A percentile compares a stretch with the other conserved stretches of the same genome.
Evolutionary conservation across 2,797 vertebrate species (phyloP).

Genomic region (Hephaestus fuliginosus): DNA sequence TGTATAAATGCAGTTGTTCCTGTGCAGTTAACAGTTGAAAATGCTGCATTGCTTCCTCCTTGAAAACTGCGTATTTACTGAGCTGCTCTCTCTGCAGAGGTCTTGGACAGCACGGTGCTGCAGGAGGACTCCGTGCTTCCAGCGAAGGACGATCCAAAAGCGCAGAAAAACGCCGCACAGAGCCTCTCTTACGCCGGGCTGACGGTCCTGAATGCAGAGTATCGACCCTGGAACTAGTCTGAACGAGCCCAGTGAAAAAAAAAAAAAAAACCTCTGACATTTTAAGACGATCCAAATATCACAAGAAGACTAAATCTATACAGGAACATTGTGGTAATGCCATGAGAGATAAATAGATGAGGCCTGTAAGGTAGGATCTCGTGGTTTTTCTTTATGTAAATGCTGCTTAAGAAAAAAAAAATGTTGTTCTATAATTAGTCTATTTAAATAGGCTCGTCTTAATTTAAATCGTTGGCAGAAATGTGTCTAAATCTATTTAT

Average conservation of each 20-base stretch:
- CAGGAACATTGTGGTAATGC: constrained; percentile 11
- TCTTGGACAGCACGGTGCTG: constrained; percentile 63
- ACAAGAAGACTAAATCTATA: not conserved
- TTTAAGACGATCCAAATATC: not conserved
- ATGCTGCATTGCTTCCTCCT: not conserved
- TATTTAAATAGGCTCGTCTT: constrained; percentile 50
- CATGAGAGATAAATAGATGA: not conserved
- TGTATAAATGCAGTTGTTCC: not conserved
- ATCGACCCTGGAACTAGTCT: constrained; percentile 87
- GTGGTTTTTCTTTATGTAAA: constrained; percentile 20
- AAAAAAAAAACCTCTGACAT: not conserved
- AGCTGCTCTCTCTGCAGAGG: constrained; percentile 60
- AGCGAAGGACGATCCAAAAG: constrained; percentile 58
- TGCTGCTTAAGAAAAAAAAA: constrained; percentile 35
- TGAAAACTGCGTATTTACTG: not conserved
- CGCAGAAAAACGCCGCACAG: constrained; percentile 62
- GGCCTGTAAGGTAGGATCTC: not conserved
- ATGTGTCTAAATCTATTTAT: constrained; percentile 71
- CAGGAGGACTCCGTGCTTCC: constrained; percentile 59
- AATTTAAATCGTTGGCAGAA: constrained; percentile 53
- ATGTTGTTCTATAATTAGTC: constrained; percentile 15
- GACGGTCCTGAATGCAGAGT: constrained; percentile 77
- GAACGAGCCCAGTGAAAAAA: not conserved
- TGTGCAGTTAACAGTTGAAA: not conserved
- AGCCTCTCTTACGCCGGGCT: constrained; percentile 71